These are phyloP conservation scores for Sparus aurata DNA, from an alignment of 2,797 vertebrate genomes.

Conservation along the genomic window DNA sequence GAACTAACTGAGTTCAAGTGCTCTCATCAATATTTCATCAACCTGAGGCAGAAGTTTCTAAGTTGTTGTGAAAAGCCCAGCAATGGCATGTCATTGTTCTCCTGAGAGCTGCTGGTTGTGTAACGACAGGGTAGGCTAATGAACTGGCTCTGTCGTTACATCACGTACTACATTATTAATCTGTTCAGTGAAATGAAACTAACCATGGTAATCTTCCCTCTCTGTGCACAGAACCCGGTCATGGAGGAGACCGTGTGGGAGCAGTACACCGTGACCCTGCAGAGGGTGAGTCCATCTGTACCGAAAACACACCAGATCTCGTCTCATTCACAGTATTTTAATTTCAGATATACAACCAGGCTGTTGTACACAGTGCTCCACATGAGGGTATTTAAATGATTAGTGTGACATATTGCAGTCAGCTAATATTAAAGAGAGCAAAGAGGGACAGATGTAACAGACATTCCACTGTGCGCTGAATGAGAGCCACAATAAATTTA, in stretches of 20 bases:
- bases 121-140: constrained; percentile 47
- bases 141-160: constrained; percentile 58
- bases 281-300: constrained; percentile 88
- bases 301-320: not conserved
- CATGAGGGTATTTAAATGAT: constrained; percentile 25
- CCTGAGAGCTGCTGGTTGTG: constrained; percentile 48
- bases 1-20: constrained; percentile 7
- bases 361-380: not conserved
- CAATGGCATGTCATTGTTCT: constrained; percentile 44
- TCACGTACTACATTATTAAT: constrained; percentile 71
- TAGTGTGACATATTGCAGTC: not conserved
- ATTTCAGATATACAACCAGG: not conserved
- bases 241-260: constrained; percentile 99
- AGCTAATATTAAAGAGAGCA: not conserved
- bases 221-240: constrained; percentile 87
- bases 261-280: constrained; percentile 96
- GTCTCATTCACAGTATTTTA: constrained; percentile 29
- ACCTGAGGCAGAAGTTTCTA: constrained; percentile 21
- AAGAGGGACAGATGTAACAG: not conserved
- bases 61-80: constrained; percentile 1
- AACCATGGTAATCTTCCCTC: constrained; percentile 56
- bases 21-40: constrained; percentile 30
- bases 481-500: not conserved
- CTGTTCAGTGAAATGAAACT: constrained; percentile 62
- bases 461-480: not conserved